These are phyloP conservation scores for Trachythela sp. DNA, from an alignment of 64 coral and sea anemone species.

Conservation along the genomic window DNA sequence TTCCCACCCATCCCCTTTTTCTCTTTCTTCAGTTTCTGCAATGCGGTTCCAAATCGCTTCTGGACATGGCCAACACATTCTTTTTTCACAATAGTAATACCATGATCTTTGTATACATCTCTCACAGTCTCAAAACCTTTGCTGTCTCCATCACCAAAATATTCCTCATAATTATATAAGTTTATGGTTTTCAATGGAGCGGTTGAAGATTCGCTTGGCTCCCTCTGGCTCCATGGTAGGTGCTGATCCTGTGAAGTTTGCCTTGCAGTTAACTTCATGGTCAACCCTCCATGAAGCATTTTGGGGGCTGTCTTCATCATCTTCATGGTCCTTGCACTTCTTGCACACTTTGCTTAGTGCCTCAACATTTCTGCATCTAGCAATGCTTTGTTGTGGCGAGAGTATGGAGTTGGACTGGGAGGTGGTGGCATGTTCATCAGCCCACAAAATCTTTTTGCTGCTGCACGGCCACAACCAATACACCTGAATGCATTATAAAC, in stretches of 20 bases:
- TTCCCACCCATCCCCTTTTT: neutral
- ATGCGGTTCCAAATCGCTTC: neutral
- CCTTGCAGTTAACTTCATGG: conserved; percentile 25
- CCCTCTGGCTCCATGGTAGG: conserved; percentile 32
- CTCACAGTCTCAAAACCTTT: neutral
- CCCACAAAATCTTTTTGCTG: conserved; percentile 25
- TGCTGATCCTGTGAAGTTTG: conserved; percentile 25
- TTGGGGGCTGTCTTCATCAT: conserved; percentile 1
- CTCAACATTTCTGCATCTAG: conserved; percentile 27
- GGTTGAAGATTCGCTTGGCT: conserved; percentile 24
- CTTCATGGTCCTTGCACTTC: conserved; percentile 28
- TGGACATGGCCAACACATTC: neutral
- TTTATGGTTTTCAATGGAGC: neutral
- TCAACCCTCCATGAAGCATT: conserved; percentile 25
- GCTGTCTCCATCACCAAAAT: conserved; percentile 5
- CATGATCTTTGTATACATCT: neutral
- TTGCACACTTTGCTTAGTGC: conserved; percentile 40
- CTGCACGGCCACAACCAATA: conserved; percentile 4
- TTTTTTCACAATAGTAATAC: neutral
- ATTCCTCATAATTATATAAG: neutral
- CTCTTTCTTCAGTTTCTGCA: neutral
- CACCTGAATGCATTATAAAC: conserved; percentile 14
- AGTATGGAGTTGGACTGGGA: neutral
- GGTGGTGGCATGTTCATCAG: conserved; percentile 34
- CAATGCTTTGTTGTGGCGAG: conserved; percentile 31